Base-by-base conservation (phyloP, 1,140 invertebrate species). In the Maconellicoccus hirsutus region DNA sequence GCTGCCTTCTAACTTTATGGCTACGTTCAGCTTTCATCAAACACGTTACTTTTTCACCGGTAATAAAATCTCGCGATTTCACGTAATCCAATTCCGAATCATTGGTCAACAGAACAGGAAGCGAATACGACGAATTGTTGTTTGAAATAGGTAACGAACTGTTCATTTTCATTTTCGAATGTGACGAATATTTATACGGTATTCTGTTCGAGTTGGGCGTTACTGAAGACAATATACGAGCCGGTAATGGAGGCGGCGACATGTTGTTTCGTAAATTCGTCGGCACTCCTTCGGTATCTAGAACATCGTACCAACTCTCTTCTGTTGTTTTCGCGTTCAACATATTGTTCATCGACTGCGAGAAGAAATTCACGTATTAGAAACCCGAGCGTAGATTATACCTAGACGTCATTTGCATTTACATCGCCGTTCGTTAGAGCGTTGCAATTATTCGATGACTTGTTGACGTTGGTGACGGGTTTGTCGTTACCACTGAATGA, bases 301-400 rank as follows among this genome's bases (percentile, higher is more conserved):
- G 72, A 33, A 84, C 77, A 72, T 86, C 84, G 73, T 85, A 85
- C 87, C 87, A 88, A 75, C 85, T 81, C 77, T 88, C 86, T 73
- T 87, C 86, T 72, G 82, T 84, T 38, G 85, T 86, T 77, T 86
- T 84, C n/a, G 84, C 86, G 76, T 83, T 86, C 63, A 84, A 86
- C 59, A 83, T 86, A 77, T 83, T 85, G 7, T 84, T 86, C 78
- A 86, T 79, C 69, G 84, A 84, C 78, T 80, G 69, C 59, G 75
- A 70, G 71, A 59, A 70, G 71, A 71, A 75, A 71, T 70, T 63
- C 42, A 59, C n/a, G n/a, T 69, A 70, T 73, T 59, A 21, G 71
- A 26, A 21, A n/a, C n/a, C 22, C 39, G 7, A 71, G 25, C 38
- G n/a, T n/a, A 74, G 73, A 42, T 42, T 42, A 10, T n/a, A 10